Percentiles rank a stretch among this genome's conserved stretches.
phyloP scores from a whole-genome alignment of 2,888 invertebrate species.

The Acrobasis consociella region DNA sequence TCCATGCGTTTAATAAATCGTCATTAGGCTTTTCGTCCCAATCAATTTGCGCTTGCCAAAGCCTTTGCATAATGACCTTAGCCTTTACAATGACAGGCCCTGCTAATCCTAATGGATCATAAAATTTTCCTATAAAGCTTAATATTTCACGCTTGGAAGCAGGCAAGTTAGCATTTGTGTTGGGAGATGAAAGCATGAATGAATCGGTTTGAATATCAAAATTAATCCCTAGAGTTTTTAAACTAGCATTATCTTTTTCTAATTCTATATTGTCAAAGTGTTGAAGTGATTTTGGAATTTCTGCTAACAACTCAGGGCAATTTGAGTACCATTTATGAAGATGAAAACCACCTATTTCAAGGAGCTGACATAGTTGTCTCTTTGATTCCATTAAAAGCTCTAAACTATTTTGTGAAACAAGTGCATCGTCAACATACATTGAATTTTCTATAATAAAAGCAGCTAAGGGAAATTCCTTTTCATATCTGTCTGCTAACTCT shows the following conservation, averaged over 20 bases:
- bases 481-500: slow-evolving; percentile 26
- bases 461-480: slow-evolving; percentile 24
- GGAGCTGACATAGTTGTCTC: slow-evolving; percentile 23
- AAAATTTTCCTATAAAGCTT: slow-evolving; percentile 30
- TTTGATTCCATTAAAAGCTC: slow-evolving; percentile 25
- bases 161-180: slow-evolving; percentile 9
- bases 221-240: slow-evolving; percentile 29
- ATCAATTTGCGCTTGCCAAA: too few species aligned
- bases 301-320: slow-evolving; percentile 5
- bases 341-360: slow-evolving; percentile 27
- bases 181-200: slow-evolving; percentile 22
- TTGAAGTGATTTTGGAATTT: slow-evolving; percentile 14
- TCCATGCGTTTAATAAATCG: too few species aligned
- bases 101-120: slow-evolving; percentile 31
- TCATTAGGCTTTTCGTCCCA: too few species aligned
- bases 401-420: slow-evolving; percentile 18
- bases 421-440: slow-evolving; percentile 28
- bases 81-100: slow-evolving; percentile 28
- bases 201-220: slow-evolving; percentile 10
- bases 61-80: slow-evolving; percentile 29
- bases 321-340: slow-evolving; percentile 30
- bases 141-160: slow-evolving; percentile 30
- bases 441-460: slow-evolving; percentile 26
- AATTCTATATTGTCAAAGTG: slow-evolving; percentile 20
- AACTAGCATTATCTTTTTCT: slow-evolving; percentile 23